These are phyloP conservation scores for Apoderus coryli DNA, from an alignment of 2,888 invertebrate species.

Conservation along the genomic window DNA sequence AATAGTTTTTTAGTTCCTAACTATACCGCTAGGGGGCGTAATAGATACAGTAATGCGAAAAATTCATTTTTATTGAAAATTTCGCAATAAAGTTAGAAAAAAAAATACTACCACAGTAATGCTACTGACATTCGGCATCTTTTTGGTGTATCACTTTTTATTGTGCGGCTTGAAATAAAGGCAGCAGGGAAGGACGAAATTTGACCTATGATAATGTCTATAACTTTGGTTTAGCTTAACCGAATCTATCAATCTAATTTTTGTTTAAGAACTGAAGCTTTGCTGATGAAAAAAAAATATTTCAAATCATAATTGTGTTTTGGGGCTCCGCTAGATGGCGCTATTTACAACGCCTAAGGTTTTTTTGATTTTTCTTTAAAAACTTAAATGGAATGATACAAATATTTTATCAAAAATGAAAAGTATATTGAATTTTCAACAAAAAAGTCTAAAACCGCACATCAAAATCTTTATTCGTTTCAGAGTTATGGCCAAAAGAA, in stretches of 20 bases:
- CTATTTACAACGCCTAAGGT: not conserved
- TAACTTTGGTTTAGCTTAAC: constrained; percentile 2
- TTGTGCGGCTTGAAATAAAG: not conserved
- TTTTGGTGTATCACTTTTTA: constrained; percentile 1
- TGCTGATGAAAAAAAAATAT: not conserved
- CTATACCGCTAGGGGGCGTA: not conserved
- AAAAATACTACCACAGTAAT: not conserved
- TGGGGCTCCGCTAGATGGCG: not conserved
- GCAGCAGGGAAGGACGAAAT: not conserved
- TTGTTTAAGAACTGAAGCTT: not conserved
- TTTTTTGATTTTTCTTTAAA: not conserved
- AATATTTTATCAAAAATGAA: not conserved
- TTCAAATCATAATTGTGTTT: not conserved
- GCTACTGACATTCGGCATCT: not conserved
- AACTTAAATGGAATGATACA: constrained; percentile 1
- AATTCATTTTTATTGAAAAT: not conserved
- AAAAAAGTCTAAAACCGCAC: not conserved
- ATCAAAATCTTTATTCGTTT: no score
- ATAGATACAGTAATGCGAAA: not conserved
- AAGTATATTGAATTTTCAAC: constrained; percentile 1
- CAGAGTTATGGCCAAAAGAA: no score
- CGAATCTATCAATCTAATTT: not conserved
- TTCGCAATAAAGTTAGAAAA: not conserved
- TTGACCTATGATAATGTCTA: not conserved
- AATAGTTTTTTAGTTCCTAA: not conserved